A percentile compares a stretch with the other conserved stretches of the same genome.
phyloP scores from a whole-genome alignment of 2,888 invertebrate genomes.

The Lasioglossum lativentre region DNA sequence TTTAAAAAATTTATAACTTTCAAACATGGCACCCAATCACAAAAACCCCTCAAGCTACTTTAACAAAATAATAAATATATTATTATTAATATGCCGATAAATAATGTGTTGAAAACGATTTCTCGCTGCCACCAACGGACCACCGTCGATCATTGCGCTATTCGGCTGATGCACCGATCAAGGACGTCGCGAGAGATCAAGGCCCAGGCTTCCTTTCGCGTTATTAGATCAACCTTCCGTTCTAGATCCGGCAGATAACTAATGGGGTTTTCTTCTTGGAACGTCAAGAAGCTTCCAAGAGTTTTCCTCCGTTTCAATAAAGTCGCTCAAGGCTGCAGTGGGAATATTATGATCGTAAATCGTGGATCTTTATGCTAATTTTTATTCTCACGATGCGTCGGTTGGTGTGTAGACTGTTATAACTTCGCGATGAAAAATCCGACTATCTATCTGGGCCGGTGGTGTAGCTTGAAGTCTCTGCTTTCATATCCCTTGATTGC shows the following conservation, averaged over 20 bases:
- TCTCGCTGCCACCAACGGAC: too few species aligned
- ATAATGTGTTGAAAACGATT: not conserved
- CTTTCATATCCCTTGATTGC: too few species aligned
- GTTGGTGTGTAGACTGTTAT: not conserved
- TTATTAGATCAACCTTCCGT: not conserved
- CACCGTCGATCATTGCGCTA: not conserved
- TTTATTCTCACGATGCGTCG: not conserved
- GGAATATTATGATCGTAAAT: not conserved
- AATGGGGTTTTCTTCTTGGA: slow-evolving; percentile 6
- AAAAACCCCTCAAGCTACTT: too few species aligned
- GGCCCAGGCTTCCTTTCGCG: not conserved
- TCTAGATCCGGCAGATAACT: not conserved
- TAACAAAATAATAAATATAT: too few species aligned
- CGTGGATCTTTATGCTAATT: not conserved
- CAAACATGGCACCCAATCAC: too few species aligned
- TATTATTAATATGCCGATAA: too few species aligned
- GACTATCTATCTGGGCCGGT: not conserved
- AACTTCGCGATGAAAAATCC: not conserved
- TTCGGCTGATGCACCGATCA: not conserved
- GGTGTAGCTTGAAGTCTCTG: too few species aligned
- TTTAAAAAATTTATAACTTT: too few species aligned
- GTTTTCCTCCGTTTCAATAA: not conserved
- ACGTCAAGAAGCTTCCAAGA: not conserved
- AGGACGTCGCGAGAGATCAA: not conserved
- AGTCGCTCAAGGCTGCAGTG: not conserved